Base-by-base conservation (phyloP, 2,888 invertebrate genomes). In the Beris chalybata region DNA sequence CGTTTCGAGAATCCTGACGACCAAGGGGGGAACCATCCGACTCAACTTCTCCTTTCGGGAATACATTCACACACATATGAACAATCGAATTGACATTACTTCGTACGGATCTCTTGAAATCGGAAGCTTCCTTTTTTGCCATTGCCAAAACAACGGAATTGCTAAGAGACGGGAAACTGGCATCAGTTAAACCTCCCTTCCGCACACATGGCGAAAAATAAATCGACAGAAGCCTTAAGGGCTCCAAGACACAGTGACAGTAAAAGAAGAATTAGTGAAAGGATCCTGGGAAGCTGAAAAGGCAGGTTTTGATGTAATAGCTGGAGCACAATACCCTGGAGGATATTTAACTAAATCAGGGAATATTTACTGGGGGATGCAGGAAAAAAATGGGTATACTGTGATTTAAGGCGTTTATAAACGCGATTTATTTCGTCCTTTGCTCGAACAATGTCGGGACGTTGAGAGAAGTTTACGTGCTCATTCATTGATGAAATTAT, bases 331-430 rank as follows among this genome's bases (percentile, higher is more conserved):
- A 38, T 38, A 38, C 38, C 38, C 38, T 38, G 7, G 38, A 38
- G 38, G 38, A 38, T 38, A 38, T 38, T 38, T 38, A 38, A 38
- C 38, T 55, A 64, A 64, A 47, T 64, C 64, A 54, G 22, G 55
- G 64, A 55, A 54, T 55, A 64, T 55, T 54, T 55, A 30, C 44
- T 45, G 55, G 44, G 32, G 55, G 47, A 47, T 45, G 47, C 54
- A 44, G 38, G 3, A 9, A 38, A 38, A 38, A 38, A 38, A 3
- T 38, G 7, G 38, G 9, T 38, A 38, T 5, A 38, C 38, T 38
- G 38, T 38, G 38, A 38, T 38, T 38, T 38, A 38, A 38, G 38
- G 9, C 38, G 38, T 38, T 38, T 38, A 38, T 38, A 38, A 38
- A 38, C 38, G 32, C 11, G 12, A 22, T 22, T 56, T 56, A 30